Base-by-base conservation (phyloP, 2,113 vertebrate genomes). In the Callorhinus ursinus region DNA sequence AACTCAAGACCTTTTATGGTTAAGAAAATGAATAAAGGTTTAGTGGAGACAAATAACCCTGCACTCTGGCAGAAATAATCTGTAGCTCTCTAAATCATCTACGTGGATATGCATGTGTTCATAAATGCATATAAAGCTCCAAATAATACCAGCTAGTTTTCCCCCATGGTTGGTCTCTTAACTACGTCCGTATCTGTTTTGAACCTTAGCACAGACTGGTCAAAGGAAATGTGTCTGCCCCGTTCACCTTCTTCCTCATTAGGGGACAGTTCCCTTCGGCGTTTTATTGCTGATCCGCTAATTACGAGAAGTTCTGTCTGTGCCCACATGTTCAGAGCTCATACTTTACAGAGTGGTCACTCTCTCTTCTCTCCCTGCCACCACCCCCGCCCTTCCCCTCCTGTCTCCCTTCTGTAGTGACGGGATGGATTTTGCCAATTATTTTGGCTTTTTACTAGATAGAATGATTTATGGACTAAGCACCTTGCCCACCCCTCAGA, bases 11-110 rank as follows among this genome's bases (percentile, higher is more conserved):
- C 5, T 49, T 89, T 57, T 16, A 76, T 72, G 67, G 65, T 77
- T 74, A 61, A 31, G 33, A 59, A 76, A 95, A 92, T 82, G 61
- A 97, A 90, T 81, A 92, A 90, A 96, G 39, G 9, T 46, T 72
- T 85, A 19, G 14, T 28, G 65, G 51, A 93, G n/a, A 72, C 69
- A 86, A 88, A 82, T 80, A 79, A 69, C 67, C 9, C 49, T 79
- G 39, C 18, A 61, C 65, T 72, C 0, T 55, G 19, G 28, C 55
- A 95, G 65, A 83, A 87, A 74, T 10, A 92, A 85, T 19, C 33
- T 21, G 57, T 18, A 81, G 13, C 57, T 90, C 88, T 9, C 76
- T 90, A 74, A 95, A 46, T 76, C 24, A 93, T 59, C 91, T 63
- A 51, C 16, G 21, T 1, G 10, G 49, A 67, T 22, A 26, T 39